These are phyloP conservation scores for Nematostella vectensis DNA, from an alignment of 92 coral and sea anemone species.

Conservation along the genomic window DNA sequence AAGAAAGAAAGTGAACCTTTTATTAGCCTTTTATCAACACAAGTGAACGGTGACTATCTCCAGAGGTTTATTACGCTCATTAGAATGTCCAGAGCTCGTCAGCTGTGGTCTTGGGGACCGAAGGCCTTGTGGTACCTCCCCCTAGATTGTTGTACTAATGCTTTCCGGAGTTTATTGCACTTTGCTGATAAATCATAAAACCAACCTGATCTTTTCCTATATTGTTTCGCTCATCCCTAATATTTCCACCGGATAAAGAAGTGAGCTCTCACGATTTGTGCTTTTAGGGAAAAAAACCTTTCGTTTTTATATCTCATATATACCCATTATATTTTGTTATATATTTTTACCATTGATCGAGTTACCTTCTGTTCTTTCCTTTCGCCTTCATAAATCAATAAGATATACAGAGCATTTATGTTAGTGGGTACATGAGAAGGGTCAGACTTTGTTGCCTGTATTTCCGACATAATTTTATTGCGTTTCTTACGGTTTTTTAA, in stretches of 20 bases:
- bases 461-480: no score
- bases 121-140: not conserved
- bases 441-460: no score
- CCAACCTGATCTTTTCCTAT: not conserved
- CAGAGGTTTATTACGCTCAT: not conserved
- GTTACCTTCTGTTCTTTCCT: not conserved
- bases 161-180: constrained; percentile 5
- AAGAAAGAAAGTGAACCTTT: not conserved
- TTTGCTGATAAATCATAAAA: not conserved
- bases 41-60: not conserved
- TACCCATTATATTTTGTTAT: no score
- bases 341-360: not conserved
- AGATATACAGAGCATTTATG: no score
- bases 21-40: not conserved
- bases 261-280: no score
- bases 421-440: no score
- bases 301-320: no score
- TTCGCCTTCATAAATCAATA: no score
- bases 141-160: not conserved
- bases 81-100: constrained; percentile 6
- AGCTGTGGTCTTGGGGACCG: no score
- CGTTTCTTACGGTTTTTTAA: no score
- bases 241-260: not conserved
- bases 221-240: not conserved
- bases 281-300: no score